Evolutionary conservation across 2,888 invertebrate species (phyloP).

Genomic region (Sarcophaga variegata): DNA sequence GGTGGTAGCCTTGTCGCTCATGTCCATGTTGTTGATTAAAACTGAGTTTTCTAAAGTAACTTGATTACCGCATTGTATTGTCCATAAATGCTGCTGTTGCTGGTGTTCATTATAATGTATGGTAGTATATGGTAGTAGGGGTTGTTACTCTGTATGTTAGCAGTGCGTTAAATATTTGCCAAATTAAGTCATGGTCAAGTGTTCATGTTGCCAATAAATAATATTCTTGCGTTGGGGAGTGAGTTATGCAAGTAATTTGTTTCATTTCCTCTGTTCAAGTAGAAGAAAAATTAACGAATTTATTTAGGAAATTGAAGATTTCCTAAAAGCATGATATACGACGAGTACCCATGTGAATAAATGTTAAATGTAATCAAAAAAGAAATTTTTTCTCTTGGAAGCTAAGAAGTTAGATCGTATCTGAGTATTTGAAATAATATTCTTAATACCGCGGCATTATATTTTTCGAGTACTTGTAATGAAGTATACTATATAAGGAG

Average conservation of each 20-base stretch:
- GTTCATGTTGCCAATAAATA: conserved; percentile 50
- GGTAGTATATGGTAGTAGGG: background rate
- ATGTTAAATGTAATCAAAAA: no score
- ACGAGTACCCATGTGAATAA: no score
- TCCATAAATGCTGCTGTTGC: background rate
- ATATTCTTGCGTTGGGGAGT: conserved; percentile 6
- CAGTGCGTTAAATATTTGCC: conserved; percentile 39
- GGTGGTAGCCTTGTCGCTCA: background rate
- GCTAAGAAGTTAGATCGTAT: no score
- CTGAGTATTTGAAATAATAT: no score
- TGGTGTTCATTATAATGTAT: background rate
- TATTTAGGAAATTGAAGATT: background rate
- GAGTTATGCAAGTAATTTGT: background rate
- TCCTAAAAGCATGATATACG: background rate
- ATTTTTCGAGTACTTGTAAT: no score
- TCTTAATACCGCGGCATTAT: no score
- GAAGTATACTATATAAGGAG: no score
- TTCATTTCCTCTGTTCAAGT: conserved; percentile 1
- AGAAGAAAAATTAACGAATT: conserved; percentile 36
- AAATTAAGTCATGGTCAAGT: conserved; percentile 57
- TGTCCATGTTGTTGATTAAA: conserved; percentile 53
- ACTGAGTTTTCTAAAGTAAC: conserved; percentile 44
- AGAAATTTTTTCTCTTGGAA: no score
- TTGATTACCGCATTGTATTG: conserved; percentile 35
- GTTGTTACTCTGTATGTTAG: background rate